phyloP scores from a whole-genome alignment of 2,113 vertebrate species.

The Centropristis striata region DNA sequence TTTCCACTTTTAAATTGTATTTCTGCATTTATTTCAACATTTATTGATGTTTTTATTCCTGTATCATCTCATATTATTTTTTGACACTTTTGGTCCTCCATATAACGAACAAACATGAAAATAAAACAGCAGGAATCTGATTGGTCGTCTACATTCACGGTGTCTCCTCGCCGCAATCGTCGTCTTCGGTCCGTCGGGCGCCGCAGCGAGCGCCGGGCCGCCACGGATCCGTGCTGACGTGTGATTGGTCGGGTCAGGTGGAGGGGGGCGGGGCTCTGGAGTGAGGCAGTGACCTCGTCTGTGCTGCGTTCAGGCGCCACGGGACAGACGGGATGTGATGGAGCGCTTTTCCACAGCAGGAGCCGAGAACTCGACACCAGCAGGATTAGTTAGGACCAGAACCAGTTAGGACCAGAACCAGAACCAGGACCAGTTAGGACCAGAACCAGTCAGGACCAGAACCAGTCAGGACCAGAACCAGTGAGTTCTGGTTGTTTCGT shows the following conservation, averaged over 20 bases:
- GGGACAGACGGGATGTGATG: not conserved
- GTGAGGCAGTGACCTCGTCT: slow-evolving; percentile 8
- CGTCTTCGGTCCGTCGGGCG: not conserved
- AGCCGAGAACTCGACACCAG: not conserved
- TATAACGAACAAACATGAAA: not conserved
- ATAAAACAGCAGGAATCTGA: slow-evolving; percentile 24
- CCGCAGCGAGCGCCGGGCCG: not conserved
- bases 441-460: too few relatives aligned
- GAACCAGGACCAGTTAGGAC: too few relatives aligned
- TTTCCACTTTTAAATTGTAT: too few relatives aligned
- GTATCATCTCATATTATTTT: too few relatives aligned
- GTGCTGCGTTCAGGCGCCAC: slow-evolving; percentile 43
- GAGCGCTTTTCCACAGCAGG: not conserved
- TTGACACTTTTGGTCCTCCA: too few relatives aligned
- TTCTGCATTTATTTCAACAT: too few relatives aligned
- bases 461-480: too few relatives aligned
- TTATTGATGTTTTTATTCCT: too few relatives aligned
- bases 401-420: not conserved
- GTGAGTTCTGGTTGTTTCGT: too few relatives aligned
- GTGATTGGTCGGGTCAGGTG: slow-evolving; percentile 19
- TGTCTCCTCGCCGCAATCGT: slow-evolving; percentile 1
- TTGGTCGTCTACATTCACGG: slow-evolving; percentile 63
- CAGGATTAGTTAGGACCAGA: not conserved
- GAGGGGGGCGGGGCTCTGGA: slow-evolving; percentile 9
- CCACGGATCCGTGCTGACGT: not conserved